Conservation (phyloP, 2,113 vertebrate species). For the Indicator maculatus region DNA sequence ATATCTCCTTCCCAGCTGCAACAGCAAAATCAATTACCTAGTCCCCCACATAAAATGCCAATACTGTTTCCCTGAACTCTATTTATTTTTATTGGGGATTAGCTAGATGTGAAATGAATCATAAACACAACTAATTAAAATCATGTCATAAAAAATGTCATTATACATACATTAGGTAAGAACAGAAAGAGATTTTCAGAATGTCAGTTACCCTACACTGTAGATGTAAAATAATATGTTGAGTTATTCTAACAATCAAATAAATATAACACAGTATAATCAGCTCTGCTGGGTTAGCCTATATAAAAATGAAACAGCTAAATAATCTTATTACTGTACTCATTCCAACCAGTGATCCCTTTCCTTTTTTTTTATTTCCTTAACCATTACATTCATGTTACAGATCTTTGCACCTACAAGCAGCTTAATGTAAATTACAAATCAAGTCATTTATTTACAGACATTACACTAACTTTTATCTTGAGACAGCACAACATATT, state of each 20-base stretch:
- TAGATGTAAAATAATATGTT: background rate
- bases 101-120: background rate
- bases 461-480: background rate
- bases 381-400: background rate
- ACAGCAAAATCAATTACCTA: background rate
- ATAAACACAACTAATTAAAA: background rate
- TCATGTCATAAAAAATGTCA: background rate
- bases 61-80: background rate
- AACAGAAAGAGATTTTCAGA: background rate
- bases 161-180: background rate
- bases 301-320: background rate
- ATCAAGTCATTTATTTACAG: background rate
- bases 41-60: background rate
- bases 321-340: background rate
- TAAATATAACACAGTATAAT: background rate
- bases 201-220: background rate
- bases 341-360: background rate
- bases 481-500: background rate
- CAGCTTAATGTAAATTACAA: background rate
- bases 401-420: background rate
- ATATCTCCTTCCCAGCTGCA: background rate
- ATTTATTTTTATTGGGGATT: background rate
- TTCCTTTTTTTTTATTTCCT: background rate
- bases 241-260: background rate
- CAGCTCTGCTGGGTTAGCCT: background rate